Evolutionary conservation across 2,888 invertebrate species (phyloP).

Genomic region (Idaea straminata): DNA sequence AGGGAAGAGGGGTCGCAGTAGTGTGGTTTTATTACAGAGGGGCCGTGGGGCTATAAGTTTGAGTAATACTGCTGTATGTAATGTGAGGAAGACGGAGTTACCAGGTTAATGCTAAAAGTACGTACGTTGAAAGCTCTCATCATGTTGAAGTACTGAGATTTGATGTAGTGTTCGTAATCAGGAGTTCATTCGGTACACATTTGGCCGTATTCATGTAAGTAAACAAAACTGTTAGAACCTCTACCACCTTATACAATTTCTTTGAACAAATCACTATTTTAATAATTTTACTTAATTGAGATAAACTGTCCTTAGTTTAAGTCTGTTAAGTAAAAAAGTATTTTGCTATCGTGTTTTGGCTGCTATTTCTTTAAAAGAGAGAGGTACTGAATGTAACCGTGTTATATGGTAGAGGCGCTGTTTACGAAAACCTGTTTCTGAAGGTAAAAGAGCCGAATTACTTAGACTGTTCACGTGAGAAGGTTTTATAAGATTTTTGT

Average conservation of each 20-base stretch:
- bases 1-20: background rate
- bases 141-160: constrained; percentile 26
- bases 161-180: constrained; percentile 26
- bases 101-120: constrained; percentile 10
- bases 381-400: background rate
- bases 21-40: background rate
- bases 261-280: background rate
- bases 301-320: too few relatives aligned
- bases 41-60: background rate
- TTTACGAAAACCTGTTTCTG: background rate
- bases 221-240: background rate
- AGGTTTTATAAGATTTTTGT: constrained; percentile 1
- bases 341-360: too few relatives aligned
- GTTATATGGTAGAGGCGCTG: background rate
- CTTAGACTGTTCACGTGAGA: background rate
- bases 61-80: background rate
- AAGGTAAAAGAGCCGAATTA: background rate
- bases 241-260: background rate
- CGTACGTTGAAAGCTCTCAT: constrained; percentile 20
- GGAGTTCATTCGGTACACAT: constrained; percentile 16
- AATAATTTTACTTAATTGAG: background rate
- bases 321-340: too few relatives aligned
- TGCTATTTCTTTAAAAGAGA: background rate
- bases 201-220: background rate
- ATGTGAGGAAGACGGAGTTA: constrained; percentile 2